phyloP scores from a whole-genome alignment of 2,888 invertebrate species.

The Augochlorella aurata region DNA sequence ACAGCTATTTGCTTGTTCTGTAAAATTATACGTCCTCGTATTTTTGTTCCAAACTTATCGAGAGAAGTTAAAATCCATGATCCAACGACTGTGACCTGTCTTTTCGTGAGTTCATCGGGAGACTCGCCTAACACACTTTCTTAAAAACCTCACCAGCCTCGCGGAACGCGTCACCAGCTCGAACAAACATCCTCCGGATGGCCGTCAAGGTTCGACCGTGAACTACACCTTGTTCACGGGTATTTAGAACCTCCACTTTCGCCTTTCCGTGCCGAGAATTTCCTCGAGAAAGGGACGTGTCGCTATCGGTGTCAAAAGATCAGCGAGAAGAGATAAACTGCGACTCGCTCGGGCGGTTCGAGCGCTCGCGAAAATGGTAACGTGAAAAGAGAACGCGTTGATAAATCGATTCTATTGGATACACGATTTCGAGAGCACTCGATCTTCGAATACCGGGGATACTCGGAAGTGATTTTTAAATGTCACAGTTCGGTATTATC shows the following conservation, averaged over 20 bases:
- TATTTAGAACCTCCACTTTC: slow-evolving; percentile 50
- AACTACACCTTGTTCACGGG: slow-evolving; percentile 52
- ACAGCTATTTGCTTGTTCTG: too few relatives aligned
- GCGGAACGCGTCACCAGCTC: slow-evolving; percentile 16
- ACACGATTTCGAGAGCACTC: not conserved
- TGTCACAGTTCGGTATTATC: too few relatives aligned
- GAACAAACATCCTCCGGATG: slow-evolving; percentile 35
- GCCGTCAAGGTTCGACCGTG: slow-evolving; percentile 25
- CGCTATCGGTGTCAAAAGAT: slow-evolving; percentile 38
- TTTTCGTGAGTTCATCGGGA: not conserved
- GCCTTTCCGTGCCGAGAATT: slow-evolving; percentile 43
- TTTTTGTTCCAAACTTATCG: too few relatives aligned
- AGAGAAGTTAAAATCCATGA: too few relatives aligned
- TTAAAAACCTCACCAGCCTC: slow-evolving; percentile 4
- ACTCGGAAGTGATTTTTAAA: too few relatives aligned
- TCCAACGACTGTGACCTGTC: too few relatives aligned
- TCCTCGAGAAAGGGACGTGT: slow-evolving; percentile 26
- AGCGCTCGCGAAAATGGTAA: not conserved
- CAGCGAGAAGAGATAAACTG: slow-evolving; percentile 33
- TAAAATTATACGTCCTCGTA: too few relatives aligned
- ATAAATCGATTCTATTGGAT: not conserved
- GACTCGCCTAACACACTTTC: not conserved
- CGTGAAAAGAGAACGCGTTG: slow-evolving; percentile 1
- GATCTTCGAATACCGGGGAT: too few relatives aligned
- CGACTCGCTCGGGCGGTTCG: slow-evolving; percentile 7